Conservation (phyloP, 2,888 invertebrate genomes). For the Drosophila meridionalis region DNA sequence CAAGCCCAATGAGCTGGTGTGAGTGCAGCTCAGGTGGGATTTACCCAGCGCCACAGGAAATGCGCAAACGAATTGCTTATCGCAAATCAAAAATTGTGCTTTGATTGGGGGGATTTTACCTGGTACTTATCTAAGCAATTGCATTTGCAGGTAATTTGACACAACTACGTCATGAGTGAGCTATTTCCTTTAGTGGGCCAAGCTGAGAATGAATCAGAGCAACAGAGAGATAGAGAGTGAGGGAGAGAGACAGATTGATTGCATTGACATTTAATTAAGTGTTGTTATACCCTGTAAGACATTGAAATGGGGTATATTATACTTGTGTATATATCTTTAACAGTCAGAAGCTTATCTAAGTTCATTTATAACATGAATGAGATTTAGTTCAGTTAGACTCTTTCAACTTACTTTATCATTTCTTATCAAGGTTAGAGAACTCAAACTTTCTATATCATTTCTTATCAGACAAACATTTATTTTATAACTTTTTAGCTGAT, state of each 20-base stretch:
- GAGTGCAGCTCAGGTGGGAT: conserved; percentile 19
- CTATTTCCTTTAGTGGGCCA: conserved; percentile 61
- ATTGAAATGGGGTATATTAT: neutral
- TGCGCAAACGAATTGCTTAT: conserved; percentile 45
- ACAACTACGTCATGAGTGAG: conserved; percentile 41
- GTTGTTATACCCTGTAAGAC: neutral
- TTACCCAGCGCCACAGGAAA: conserved; percentile 26
- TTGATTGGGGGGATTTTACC: conserved; percentile 3
- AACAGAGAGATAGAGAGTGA: neutral
- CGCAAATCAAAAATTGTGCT: conserved; percentile 18
- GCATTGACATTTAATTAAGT: conserved; percentile 54
- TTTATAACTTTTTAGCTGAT: neutral
- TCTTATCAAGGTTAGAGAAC: neutral
- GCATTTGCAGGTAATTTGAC: conserved; percentile 14
- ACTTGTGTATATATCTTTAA: neutral
- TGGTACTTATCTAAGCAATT: conserved; percentile 19
- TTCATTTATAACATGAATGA: neutral
- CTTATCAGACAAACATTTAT: neutral
- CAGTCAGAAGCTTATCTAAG: neutral
- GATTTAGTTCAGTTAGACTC: neutral
- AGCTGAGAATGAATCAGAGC: conserved; percentile 37
- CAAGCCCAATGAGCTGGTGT: neutral
- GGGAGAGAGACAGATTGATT: neutral
- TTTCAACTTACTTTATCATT: neutral
- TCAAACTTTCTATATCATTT: neutral